These are phyloP conservation scores for Protodeltote pygarga DNA, from an alignment of 2,888 invertebrate species.

Conservation along the genomic window DNA sequence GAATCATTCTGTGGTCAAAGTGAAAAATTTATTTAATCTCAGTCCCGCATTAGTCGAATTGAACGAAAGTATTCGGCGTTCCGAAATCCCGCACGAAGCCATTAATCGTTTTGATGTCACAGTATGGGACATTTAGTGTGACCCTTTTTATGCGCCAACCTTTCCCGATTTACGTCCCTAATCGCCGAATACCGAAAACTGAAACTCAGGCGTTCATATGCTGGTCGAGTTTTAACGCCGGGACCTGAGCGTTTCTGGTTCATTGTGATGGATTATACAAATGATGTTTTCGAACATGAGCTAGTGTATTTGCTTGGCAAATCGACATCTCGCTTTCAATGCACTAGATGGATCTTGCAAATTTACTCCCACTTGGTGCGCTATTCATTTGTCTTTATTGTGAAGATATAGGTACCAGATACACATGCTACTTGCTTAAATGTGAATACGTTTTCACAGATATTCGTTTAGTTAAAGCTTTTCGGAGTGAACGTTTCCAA, in stretches of 20 bases:
- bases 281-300: constrained; percentile 54
- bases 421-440: constrained; percentile 27
- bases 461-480: constrained; percentile 34
- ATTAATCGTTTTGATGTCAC: constrained; percentile 86
- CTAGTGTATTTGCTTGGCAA: constrained; percentile 38
- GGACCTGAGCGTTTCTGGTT: constrained; percentile 57
- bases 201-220: constrained; percentile 64
- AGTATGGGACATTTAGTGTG: constrained; percentile 86
- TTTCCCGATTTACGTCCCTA: constrained; percentile 74
- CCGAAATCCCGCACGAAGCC: constrained; percentile 73
- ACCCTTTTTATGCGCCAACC: constrained; percentile 82
- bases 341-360: constrained; percentile 5
- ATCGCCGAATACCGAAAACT: constrained; percentile 71
- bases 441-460: constrained; percentile 27
- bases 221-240: constrained; percentile 63
- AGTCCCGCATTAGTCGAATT: constrained; percentile 73
- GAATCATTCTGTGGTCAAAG: constrained; percentile 55
- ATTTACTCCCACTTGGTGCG: constrained; percentile 9
- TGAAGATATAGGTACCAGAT: constrained; percentile 4
- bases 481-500: constrained; percentile 21
- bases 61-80: constrained; percentile 78
- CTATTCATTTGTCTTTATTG: constrained; percentile 29
- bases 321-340: constrained; percentile 20
- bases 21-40: constrained; percentile 70
- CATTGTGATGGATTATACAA: constrained; percentile 50